A percentile compares a stretch with the other conserved stretches of the same genome.
phyloP scores from a whole-genome alignment of 2,113 vertebrate genomes.

The Microcebus griseorufus region DNA sequence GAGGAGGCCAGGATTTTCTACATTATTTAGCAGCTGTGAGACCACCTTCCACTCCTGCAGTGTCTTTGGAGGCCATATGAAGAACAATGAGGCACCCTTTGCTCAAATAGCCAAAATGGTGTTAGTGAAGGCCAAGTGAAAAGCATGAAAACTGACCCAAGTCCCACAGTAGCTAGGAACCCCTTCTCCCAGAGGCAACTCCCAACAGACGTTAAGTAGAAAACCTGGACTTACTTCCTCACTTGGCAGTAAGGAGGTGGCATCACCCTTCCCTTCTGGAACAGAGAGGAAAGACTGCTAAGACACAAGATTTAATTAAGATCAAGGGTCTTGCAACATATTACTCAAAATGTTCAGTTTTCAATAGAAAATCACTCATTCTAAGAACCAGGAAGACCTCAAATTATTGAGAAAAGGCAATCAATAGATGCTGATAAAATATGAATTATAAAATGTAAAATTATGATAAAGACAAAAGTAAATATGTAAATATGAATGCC shows the following conservation, averaged over 20 bases:
- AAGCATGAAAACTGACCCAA: not conserved
- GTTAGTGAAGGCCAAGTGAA: not conserved
- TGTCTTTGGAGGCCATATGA: not conserved
- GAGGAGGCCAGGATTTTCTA: not conserved
- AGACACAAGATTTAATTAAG: not conserved
- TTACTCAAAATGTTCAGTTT: not conserved
- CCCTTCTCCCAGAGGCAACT: not conserved
- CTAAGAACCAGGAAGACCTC: not conserved
- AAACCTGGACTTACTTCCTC: not conserved
- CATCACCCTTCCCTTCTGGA: not conserved
- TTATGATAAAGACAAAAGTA: no score
- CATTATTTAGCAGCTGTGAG: not conserved
- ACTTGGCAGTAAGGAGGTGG: not conserved
- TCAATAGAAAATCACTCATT: not conserved
- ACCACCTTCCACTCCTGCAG: rapidly evolving
- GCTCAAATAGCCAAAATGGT: no score
- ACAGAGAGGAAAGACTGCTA: not conserved
- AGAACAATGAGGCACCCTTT: not conserved
- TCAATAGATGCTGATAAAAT: not conserved
- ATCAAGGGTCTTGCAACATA: not conserved
- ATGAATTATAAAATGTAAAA: no score
- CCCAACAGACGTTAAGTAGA: not conserved
- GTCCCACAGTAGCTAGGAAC: not conserved
- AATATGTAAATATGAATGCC: no score
- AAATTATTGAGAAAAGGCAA: not conserved